phyloP scores from a whole-genome alignment of 2,113 vertebrate species.

The Bubalus kerabau region DNA sequence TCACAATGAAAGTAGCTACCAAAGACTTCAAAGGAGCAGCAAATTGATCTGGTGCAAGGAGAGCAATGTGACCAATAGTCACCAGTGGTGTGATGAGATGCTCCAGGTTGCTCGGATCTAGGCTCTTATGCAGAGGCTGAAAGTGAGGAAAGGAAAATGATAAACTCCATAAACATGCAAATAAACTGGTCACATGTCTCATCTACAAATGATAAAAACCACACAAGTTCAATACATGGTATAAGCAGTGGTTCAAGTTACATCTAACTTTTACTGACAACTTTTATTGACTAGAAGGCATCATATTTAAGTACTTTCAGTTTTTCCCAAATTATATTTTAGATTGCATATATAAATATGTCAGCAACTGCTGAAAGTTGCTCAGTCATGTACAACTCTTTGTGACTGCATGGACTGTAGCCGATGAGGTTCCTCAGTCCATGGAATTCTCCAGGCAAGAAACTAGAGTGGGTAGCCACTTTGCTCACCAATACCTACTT shows the following conservation, averaged over 20 bases:
- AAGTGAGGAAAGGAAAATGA: slow-evolving; percentile 1
- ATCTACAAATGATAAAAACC: neutral
- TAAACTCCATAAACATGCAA: neutral
- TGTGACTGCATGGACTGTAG: neutral
- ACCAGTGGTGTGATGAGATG: slow-evolving; percentile 96
- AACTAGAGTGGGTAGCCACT: neutral
- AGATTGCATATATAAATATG: neutral
- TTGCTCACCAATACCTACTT: neutral
- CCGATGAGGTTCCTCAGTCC: neutral
- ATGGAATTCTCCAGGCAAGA: neutral
- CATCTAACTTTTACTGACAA: neutral
- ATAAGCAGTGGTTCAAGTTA: neutral
- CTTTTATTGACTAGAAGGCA: neutral
- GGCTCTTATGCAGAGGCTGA: slow-evolving; percentile 95
- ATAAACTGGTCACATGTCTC: neutral
- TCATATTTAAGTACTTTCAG: neutral
- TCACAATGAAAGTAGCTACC: slow-evolving; percentile 98
- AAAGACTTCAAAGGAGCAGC: slow-evolving; percentile 95
- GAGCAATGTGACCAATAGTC: slow-evolving; percentile 95
- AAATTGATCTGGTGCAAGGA: slow-evolving; percentile 97
- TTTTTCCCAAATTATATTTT: neutral
- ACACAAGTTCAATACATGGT: neutral
- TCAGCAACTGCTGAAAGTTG: neutral
- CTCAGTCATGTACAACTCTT: neutral
- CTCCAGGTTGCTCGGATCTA: slow-evolving; percentile 95